Evolutionary conservation across 1,140 invertebrate species (phyloP), one percentile per base, ranked within the genome.

Genomic region (Dreissena polymorpha): DNA sequence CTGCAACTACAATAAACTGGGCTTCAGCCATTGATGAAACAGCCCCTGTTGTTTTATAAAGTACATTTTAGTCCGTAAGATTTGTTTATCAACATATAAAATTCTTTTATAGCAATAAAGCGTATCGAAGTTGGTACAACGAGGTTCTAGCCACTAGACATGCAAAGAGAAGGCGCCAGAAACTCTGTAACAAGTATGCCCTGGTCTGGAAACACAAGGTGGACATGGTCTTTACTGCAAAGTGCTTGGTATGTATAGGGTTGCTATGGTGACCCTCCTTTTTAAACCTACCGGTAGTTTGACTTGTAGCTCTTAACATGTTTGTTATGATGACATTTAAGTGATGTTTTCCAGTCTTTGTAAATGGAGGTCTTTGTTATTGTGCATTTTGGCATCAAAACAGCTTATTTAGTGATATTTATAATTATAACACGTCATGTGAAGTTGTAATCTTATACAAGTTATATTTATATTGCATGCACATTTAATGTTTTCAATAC

Each of bases 81-180:
- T 5, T 39, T 39, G 3, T 39, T 5, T 5, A 39, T 39, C 2
- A 39, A 39, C 39, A 39, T 51, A n/a, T 51, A 10, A 21, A 53
- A 73, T 51, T 60, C 21, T 25, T n/a, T 71, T 83, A 60, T 55
- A 83, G 81, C 74, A 76, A 77, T 70, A 76, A 83, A 53, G 81
- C 76, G 21, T 76, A 76, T 57, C 25, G 39, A 23, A 60, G 50
- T 53, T 83, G 81, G 81, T 71, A 50, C 57, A 70, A 76, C 68
- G 81, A 83, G 50, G 68, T 83, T 16, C 23, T 76, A 14, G 81
- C 68, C 0, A 76, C 72, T 6, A 69, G 74, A 63, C 81, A 76
- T n/a, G 65, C 27, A 39, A 53, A 70, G 72, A 76, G 51, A 21
- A 70, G 81, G 18, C 64, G 72, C 25, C 25, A 51, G 50, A 51